These are phyloP conservation scores for Noctua fimbriata DNA, from an alignment of 2,888 invertebrate species.

Conservation along the genomic window DNA sequence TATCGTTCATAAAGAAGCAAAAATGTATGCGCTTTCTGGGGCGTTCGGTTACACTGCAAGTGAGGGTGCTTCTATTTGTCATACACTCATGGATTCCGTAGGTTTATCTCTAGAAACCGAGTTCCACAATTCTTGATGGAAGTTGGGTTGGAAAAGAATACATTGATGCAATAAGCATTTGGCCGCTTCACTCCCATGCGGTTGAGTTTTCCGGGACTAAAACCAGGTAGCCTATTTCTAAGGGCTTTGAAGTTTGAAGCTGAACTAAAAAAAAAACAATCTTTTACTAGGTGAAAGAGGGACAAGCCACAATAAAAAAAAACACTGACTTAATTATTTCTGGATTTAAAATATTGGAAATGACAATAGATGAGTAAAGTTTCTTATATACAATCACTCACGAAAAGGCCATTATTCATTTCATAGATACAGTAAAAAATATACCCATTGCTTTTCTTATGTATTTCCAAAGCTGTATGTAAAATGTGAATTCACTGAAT, in stretches of 20 bases:
- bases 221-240: background rate
- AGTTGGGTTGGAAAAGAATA: background rate
- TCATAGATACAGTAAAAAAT: background rate
- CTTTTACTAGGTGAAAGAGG: background rate
- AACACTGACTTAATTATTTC: background rate
- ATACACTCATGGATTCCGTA: slow-evolving; percentile 31
- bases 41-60: slow-evolving; percentile 15
- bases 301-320: background rate
- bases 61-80: slow-evolving; percentile 7
- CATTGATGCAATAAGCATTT: background rate
- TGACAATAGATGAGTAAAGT: background rate
- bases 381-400: background rate
- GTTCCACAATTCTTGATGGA: background rate
- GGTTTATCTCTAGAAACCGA: background rate
- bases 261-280: background rate
- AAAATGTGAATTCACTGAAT: slow-evolving; percentile 31
- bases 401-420: background rate
- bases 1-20: slow-evolving; percentile 53
- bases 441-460: background rate
- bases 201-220: background rate
- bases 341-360: background rate
- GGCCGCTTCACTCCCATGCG: too few relatives aligned
- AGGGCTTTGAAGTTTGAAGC: too few relatives aligned
- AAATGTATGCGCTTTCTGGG: slow-evolving; percentile 48
- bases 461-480: background rate